These are phyloP conservation scores for Petrocephalus microphthalmus DNA, from an alignment of 2,113 vertebrate genomes.

Conservation along the genomic window DNA sequence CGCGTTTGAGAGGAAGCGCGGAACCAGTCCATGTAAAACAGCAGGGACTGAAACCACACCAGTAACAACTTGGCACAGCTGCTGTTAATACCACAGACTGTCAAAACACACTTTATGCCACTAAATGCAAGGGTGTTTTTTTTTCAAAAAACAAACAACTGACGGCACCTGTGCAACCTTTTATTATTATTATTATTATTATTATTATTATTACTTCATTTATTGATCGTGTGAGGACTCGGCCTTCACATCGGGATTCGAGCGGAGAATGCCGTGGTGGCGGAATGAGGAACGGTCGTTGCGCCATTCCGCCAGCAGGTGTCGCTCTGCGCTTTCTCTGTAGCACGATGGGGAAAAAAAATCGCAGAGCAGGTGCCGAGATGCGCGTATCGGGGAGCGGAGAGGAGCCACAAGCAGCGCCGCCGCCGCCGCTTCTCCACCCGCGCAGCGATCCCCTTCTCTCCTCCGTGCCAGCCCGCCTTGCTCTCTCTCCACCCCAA, in stretches of 20 bases:
- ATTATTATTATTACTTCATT: too few relatives aligned
- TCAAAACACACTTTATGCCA: not conserved
- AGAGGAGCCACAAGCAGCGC: constrained; percentile 28
- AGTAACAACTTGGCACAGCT: not conserved
- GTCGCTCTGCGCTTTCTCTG: constrained; percentile 24
- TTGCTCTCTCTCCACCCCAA: not conserved
- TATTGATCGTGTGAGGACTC: not conserved
- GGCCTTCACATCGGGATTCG: not conserved
- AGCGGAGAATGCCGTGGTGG: not conserved
- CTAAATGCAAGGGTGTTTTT: not conserved
- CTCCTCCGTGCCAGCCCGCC: not conserved
- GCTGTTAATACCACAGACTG: not conserved
- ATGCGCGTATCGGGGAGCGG: constrained; percentile 17
- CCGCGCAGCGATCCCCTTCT: constrained; percentile 4
- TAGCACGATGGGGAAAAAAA: not conserved
- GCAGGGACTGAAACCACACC: not conserved
- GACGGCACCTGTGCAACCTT: not conserved
- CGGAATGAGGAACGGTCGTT: not conserved
- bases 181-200: too few relatives aligned
- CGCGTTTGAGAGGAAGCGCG: not conserved
- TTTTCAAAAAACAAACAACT: not conserved
- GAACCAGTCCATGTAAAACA: not conserved
- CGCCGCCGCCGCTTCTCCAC: constrained; percentile 15
- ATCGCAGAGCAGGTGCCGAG: constrained; percentile 3
- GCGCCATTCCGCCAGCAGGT: constrained; percentile 27